phyloP scores from a whole-genome alignment of 2,113 vertebrate species.

The Sander vitreus region DNA sequence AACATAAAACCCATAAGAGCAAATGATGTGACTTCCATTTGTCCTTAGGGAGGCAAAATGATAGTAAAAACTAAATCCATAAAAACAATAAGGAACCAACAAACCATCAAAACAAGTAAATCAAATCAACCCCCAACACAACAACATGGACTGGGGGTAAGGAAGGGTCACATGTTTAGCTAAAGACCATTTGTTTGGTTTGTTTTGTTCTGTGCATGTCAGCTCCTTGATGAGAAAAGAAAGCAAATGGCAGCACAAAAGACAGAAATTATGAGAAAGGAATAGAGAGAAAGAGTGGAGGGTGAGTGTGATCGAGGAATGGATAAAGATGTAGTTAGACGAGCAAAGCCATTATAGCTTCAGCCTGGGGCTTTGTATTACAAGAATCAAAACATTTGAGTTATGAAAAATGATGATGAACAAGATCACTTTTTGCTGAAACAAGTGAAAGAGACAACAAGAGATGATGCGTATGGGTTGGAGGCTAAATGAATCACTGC shows the following conservation, averaged over 20 bases:
- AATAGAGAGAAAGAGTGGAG: background rate
- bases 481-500: slow-evolving; percentile 31
- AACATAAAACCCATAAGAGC: slow-evolving; percentile 76
- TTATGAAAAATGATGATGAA: slow-evolving; percentile 25
- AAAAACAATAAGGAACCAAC: slow-evolving; percentile 53
- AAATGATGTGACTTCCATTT: slow-evolving; percentile 78
- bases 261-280: slow-evolving; percentile 6
- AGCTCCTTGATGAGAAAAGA: slow-evolving; percentile 68
- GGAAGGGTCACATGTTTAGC: slow-evolving; percentile 79
- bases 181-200: slow-evolving; percentile 89
- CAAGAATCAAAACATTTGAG: slow-evolving; percentile 28
- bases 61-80: slow-evolving; percentile 58
- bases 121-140: slow-evolving; percentile 76
- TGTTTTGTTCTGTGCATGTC: slow-evolving; percentile 86
- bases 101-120: slow-evolving; percentile 71
- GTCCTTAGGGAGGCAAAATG: slow-evolving; percentile 75
- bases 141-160: slow-evolving; percentile 71
- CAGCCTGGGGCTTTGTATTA: slow-evolving; percentile 25
- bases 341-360: slow-evolving; percentile 52
- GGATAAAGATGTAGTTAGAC: slow-evolving; percentile 29
- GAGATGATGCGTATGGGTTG: slow-evolving; percentile 16
- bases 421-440: slow-evolving; percentile 18
- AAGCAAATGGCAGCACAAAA: slow-evolving; percentile 39
- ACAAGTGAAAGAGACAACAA: slow-evolving; percentile 32
- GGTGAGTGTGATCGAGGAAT: slow-evolving; percentile 9